Conservation (phyloP, 2,797 vertebrate species). For the Cynodonichthys magdalenae region DNA sequence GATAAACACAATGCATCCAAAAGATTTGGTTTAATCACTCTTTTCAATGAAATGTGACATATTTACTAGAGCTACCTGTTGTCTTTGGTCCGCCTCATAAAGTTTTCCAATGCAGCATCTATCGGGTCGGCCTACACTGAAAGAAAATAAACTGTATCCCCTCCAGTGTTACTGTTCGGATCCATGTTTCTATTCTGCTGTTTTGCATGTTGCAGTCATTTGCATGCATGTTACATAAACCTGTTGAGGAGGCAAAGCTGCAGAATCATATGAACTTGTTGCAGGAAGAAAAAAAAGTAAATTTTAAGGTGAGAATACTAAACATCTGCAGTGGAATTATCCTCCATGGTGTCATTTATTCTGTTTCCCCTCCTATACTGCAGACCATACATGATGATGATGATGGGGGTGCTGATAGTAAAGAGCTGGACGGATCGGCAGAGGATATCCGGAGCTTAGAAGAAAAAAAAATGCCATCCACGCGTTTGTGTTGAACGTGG, state of each 20-base stretch:
- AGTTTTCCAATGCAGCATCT: slow-evolving; percentile 33
- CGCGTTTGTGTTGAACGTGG: slow-evolving; percentile 70
- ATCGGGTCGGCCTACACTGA: slow-evolving; percentile 10
- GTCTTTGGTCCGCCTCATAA: slow-evolving; percentile 44
- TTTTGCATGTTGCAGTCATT: slow-evolving; percentile 6
- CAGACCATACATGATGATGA: slow-evolving; percentile 53
- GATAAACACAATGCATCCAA: not conserved
- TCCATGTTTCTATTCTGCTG: slow-evolving; percentile 15
- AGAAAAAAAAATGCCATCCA: slow-evolving; percentile 53
- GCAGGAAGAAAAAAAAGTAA: slow-evolving; percentile 7
- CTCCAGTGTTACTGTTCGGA: slow-evolving; percentile 37
- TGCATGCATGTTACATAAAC: slow-evolving; percentile 4
- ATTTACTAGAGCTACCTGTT: slow-evolving; percentile 74
- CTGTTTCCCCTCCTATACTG: slow-evolving; percentile 36
- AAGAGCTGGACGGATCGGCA: slow-evolving; percentile 60
- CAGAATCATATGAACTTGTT: not conserved
- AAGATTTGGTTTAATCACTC: slow-evolving; percentile 17
- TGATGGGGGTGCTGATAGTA: slow-evolving; percentile 37
- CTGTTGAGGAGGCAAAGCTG: slow-evolving; percentile 33
- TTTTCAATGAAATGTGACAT: slow-evolving; percentile 17
- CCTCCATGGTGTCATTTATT: slow-evolving; percentile 28
- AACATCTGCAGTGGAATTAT: slow-evolving; percentile 26
- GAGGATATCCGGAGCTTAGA: slow-evolving; percentile 62
- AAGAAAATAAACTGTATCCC: slow-evolving; percentile 41
- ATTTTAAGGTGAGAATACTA: slow-evolving; percentile 11